Conservation (phyloP, 2,888 invertebrate species). For the Rugalucina vietnamica region DNA sequence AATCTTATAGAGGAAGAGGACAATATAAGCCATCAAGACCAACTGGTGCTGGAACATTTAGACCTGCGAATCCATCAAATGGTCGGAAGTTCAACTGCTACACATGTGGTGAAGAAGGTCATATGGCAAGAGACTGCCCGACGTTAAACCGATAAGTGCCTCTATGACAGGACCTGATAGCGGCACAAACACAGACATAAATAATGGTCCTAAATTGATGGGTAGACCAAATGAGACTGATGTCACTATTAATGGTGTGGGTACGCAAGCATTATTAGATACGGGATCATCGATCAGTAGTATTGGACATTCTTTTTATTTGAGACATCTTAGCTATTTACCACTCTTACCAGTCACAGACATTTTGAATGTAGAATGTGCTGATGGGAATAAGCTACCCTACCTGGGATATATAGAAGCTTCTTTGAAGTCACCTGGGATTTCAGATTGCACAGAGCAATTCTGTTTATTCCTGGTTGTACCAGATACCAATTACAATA, state of each 20-base stretch:
- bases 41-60: background rate
- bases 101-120: constrained; percentile 5
- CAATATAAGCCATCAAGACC: background rate
- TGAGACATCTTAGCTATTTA: background rate
- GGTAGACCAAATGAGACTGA: constrained; percentile 23
- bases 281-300: constrained; percentile 17
- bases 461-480: constrained; percentile 25
- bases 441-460: background rate
- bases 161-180: background rate
- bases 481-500: constrained; percentile 23
- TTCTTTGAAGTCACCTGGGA: background rate
- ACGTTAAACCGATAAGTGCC: background rate
- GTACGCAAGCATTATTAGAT: constrained; percentile 27
- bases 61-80: background rate
- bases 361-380: constrained; percentile 33
- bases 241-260: background rate
- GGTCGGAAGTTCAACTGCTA: constrained; percentile 17
- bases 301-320: background rate
- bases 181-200: background rate
- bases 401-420: constrained; percentile 30
- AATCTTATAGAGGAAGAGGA: background rate
- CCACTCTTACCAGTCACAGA: background rate
- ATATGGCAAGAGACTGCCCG: constrained; percentile 21
- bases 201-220: constrained; percentile 27
- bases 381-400: constrained; percentile 41